Evolutionary conservation across 2,797 vertebrate species (phyloP), one percentile per base, ranked within the genome.

Genomic region (Pitangus sulphuratus): DNA sequence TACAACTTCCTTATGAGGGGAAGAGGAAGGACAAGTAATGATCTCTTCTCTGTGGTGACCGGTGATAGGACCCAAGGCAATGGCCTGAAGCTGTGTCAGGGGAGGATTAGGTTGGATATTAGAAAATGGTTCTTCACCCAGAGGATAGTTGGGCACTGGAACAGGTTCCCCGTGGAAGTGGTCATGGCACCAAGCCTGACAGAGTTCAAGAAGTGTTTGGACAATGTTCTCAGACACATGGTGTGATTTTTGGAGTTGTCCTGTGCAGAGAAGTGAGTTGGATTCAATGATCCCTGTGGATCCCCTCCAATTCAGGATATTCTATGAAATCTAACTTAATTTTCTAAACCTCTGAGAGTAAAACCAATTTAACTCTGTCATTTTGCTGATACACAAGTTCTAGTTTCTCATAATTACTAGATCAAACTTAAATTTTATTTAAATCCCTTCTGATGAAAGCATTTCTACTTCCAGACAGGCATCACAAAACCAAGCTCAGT

Each of bases 1-100:
- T 65, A 4, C 15, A 72, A 1, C 18, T 50, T 37, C 28, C 17
- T 24, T 0, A 0, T 37, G 44, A 50, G 15, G 7, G 15, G 15
- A 71, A 19, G 15, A 2, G 1, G 31, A 50, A 50, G 15, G 12
- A 4, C 12, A 65, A 51, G 18, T 5, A 65, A 3, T 11, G 7
- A 71, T 9, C 22, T 50, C 22, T 39, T 21, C 8, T 8, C 5
- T 57, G 3, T 44, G n/a, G 30, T 33, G 25, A 44, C 3, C 66
- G 37, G 26, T 35, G 42, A 42, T 3, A n/a, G 26, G 4, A 37
- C 6, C 8, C 2, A 4, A 54, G 30, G 31, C 10, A 71, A 56
- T 19, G 57, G 26, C 42, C 31, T 56, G 0, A 9, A 22, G 18
- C 6, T 56, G 26, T n/a, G 11, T 42, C 74, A 56, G 14, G 31